Evolutionary conservation across 1,140 invertebrate genomes (phyloP).

Genomic region (Berghia stephanieae): DNA sequence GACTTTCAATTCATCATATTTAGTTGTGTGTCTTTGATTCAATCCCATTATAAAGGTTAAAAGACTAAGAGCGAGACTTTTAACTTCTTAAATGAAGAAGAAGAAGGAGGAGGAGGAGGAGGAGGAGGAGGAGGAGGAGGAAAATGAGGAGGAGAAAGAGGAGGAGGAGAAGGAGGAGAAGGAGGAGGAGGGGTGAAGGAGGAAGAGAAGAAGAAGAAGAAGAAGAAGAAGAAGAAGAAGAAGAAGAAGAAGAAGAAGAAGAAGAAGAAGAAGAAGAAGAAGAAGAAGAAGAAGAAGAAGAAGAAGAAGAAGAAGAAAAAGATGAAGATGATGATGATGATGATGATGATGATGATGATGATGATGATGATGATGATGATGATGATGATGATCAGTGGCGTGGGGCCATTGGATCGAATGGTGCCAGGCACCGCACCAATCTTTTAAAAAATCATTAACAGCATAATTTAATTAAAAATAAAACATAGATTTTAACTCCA

Average conservation of each 20-base stretch:
- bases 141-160: slow-evolving; percentile 16
- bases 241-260: neutral
- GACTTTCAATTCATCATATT: no score
- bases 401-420: no score
- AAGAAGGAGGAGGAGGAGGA: slow-evolving; percentile 28
- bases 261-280: neutral
- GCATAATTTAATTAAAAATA: no score
- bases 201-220: neutral
- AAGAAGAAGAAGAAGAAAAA: neutral
- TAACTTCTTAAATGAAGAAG: neutral
- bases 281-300: neutral
- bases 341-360: neutral
- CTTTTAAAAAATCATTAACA: no score
- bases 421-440: no score
- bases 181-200: neutral
- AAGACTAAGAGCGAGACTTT: no score
- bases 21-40: no score
- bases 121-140: slow-evolving; percentile 21
- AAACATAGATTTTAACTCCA: no score
- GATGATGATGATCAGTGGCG: no score
- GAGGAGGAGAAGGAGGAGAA: slow-evolving; percentile 9
- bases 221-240: neutral
- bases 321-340: neutral
- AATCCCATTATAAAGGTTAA: no score
- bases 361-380: no score